Evolutionary conservation across 1,140 invertebrate genomes (phyloP).

Genomic region (Lasaia peninsularis): DNA sequence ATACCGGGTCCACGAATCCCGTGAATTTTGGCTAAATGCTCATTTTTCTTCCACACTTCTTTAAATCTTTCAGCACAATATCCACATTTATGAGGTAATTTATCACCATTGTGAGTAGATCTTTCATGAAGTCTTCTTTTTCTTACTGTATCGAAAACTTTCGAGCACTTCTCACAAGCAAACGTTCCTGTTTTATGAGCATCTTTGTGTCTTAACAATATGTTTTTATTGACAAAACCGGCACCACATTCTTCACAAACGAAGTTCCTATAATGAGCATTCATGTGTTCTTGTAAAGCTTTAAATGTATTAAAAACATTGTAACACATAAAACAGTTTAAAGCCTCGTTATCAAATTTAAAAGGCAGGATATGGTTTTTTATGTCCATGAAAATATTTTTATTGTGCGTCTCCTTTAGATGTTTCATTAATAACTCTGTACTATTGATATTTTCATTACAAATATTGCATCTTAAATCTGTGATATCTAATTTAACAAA

Average conservation of each 20-base stretch:
- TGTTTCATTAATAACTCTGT: conserved; percentile 34
- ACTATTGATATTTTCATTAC: conserved; percentile 25
- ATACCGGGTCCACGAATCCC: conserved; percentile 38
- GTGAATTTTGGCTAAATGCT: conserved; percentile 46
- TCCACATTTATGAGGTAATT: conserved; percentile 37
- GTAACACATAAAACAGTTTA: conserved; percentile 39
- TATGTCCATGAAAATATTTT: conserved; percentile 32
- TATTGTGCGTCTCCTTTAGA: conserved; percentile 33
- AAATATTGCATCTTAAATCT: conserved; percentile 40
- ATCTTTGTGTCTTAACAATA: conserved; percentile 33
- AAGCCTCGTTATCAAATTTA: conserved; percentile 33
- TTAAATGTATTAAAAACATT: conserved; percentile 44
- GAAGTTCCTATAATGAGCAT: conserved; percentile 46
- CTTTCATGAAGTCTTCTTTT: conserved; percentile 34
- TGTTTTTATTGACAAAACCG: conserved; percentile 55
- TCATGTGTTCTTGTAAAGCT: conserved; percentile 41
- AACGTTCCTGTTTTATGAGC: conserved; percentile 39
- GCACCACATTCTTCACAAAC: conserved; percentile 41
- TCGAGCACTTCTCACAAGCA: conserved; percentile 25
- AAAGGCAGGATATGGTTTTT: conserved; percentile 47
- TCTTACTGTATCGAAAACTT: conserved; percentile 36
- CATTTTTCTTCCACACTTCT: conserved; percentile 39
- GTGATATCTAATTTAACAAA: conserved; percentile 54
- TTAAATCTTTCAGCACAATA: conserved; percentile 44
- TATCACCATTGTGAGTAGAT: conserved; percentile 24